Percentiles rank a stretch among this genome's conserved stretches.
These are phyloP conservation scores for Bombus impatiens DNA, from an alignment of 1,140 invertebrate genomes.

Conservation along the genomic window DNA sequence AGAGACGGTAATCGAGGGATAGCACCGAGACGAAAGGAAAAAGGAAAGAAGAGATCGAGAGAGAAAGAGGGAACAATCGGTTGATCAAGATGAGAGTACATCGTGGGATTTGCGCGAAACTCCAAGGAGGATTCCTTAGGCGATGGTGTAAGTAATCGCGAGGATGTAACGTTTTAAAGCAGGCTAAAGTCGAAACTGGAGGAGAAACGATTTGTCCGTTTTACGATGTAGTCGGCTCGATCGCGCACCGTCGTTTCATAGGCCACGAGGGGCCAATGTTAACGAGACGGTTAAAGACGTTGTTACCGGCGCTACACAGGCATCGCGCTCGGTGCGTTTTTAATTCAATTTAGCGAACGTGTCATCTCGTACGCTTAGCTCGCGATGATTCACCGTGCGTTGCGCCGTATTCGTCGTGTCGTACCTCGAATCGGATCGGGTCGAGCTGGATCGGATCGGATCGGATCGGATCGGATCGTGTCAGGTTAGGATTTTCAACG, in stretches of 20 bases:
- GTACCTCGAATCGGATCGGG: background rate
- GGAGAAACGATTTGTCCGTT: background rate
- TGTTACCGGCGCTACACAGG: constrained; percentile 33
- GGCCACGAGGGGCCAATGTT: background rate
- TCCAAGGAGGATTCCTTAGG: constrained; percentile 79
- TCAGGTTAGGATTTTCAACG: background rate
- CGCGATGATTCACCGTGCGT: constrained; percentile 49
- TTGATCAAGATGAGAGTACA: constrained; percentile 76
- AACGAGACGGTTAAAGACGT: constrained; percentile 19
- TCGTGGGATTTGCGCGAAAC: constrained; percentile 79
- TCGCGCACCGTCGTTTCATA: background rate
- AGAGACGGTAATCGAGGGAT: background rate
- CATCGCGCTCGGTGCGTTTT: constrained; percentile 29
- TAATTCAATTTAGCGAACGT: constrained; percentile 62
- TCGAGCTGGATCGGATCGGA: background rate
- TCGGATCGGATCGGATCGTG: background rate
- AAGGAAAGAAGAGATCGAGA: background rate
- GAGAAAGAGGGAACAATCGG: constrained; percentile 6
- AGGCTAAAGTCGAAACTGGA: background rate
- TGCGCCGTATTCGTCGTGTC: background rate
- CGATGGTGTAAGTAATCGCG: constrained; percentile 79
- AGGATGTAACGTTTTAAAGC: background rate
- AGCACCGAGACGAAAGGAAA: background rate
- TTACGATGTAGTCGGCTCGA: background rate
- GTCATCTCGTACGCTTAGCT: constrained; percentile 49